Evolutionary conservation across 2,888 invertebrate species (phyloP).

Genomic region (Zaprionus bogoriensis): DNA sequence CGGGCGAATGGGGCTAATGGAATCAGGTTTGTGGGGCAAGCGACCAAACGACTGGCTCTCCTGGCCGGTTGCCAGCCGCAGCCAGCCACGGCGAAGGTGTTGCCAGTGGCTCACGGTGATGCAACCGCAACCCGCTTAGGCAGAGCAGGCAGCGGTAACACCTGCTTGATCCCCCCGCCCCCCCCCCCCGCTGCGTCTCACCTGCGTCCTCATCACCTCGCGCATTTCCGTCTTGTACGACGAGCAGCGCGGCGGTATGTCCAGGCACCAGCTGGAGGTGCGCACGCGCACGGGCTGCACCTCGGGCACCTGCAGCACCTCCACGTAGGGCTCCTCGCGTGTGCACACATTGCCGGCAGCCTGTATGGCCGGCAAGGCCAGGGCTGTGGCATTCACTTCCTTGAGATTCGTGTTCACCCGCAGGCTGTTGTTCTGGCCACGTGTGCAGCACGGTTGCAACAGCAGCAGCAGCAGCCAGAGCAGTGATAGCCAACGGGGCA

Average conservation of each 20-base stretch:
- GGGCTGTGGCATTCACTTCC: slow-evolving; percentile 44
- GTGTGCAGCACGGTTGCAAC: slow-evolving; percentile 18
- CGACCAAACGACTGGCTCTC: slow-evolving; percentile 37
- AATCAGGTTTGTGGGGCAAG: slow-evolving; percentile 71
- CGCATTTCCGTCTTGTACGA: slow-evolving; percentile 88
- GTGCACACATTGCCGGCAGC: slow-evolving; percentile 76
- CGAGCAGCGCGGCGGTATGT: slow-evolving; percentile 91
- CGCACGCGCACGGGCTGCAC: slow-evolving; percentile 87
- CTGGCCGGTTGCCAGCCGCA: too few species aligned
- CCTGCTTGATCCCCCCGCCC: slow-evolving; percentile 18
- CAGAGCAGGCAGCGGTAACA: slow-evolving; percentile 61
- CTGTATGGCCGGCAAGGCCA: slow-evolving; percentile 54
- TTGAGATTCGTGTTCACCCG: slow-evolving; percentile 66
- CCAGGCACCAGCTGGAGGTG: slow-evolving; percentile 90
- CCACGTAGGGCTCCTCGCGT: slow-evolving; percentile 85
- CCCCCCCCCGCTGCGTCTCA: slow-evolving; percentile 81
- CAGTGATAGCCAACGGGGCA: slow-evolving; percentile 3
- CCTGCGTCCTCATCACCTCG: slow-evolving; percentile 88
- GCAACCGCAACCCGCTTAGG: slow-evolving; percentile 57
- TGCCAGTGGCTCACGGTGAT: slow-evolving; percentile 46
- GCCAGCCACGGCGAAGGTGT: slow-evolving; percentile 59
- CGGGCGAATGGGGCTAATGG: slow-evolving; percentile 23
- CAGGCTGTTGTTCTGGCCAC: slow-evolving; percentile 55
- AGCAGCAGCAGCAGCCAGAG: slow-evolving; percentile 26
- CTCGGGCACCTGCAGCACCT: slow-evolving; percentile 76